Evolutionary conservation across 2,888 invertebrate species (phyloP), one percentile per base, ranked within the genome.

Genomic region (Lithosia quadra): DNA sequence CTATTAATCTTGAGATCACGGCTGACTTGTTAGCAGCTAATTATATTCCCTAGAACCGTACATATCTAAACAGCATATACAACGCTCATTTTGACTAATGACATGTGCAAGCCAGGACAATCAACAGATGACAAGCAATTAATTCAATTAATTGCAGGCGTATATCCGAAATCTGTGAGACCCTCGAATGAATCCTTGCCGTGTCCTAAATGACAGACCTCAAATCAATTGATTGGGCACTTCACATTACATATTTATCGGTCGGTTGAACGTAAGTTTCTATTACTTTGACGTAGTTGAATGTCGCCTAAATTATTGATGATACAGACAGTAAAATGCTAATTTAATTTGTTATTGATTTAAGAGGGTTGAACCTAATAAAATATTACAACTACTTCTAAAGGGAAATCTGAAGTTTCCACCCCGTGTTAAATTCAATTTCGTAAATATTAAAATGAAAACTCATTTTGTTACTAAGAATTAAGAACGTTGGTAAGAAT

Each of bases 71-170:
- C 80, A 84, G 83, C 74, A 75, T 73, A 81, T 63, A 73, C 71
- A 76, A 56, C 75, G 74, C 68, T 79, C 84, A 86, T 91, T 91
- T 91, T 92, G 92, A 92, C 88, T 90, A 92, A 92, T 92, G 91
- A 89, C 88, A 83, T 84, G 82, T 85, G 84, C 86, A 85, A 86
- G 86, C 83, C 84, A 85, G 84, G 84, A 87, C 89, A 88, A 92
- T 92, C 91, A 91, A 91, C 91, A 91, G 91, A 90, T 91, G 91
- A 91, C 91, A 91, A 87, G 89, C 90, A 90, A 92, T 93, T 93
- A 92, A 90, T 90, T 86, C 78, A 88, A 92, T 92, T 92, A 92
- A 93, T 92, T 86, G 89, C 86, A 75, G 77, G 78, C 78, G 82
- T 74, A 62, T 68, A 70, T 75, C 69, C 75, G 80, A 77, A 76